Evolutionary conservation across 2,113 vertebrate genomes (phyloP), one percentile per base, ranked within the genome.

Genomic region (Rissa tridactyla): DNA sequence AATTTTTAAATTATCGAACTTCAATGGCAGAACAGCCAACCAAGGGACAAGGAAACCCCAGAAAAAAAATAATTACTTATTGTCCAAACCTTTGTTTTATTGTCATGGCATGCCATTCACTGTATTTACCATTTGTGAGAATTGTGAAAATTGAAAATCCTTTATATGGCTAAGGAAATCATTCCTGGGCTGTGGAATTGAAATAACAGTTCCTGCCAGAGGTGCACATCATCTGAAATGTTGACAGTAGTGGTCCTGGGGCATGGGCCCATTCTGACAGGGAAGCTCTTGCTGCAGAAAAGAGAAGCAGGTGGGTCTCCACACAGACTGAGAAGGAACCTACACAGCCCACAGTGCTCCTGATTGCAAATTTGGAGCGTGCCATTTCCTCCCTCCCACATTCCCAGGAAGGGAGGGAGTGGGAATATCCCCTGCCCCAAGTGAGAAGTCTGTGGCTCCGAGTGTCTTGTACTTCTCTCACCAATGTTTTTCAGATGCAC

Each of bases 301-400:
- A 49, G 46, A 29, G 54, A 86, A 81, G 65, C 1, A 14, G 17
- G 10, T 38, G 15, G 6, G 9, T 78, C 14, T 84, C 58, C 42
- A 22, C 23, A 42, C 15, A 71, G 42, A 51, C 17, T 1, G 1
- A 84, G 42, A 51, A 23, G 18, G 21, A 65, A 51, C 22, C 26
- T 58, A 51, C 51, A 38, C 1, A 6, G 12, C 12, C 57, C 49
- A 34, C 16, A 16, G 30, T 51, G 32, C 36, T 79, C 15, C 57
- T 58, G 36, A 27, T 27, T 65, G 57, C 36, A 65, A 51, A 65
- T 65, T 23, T 58, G 42, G 32, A 65, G 21, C 21, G 23, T 38
- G 26, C 4, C 0, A 0, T 71, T 71, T 58, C 38, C 13, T 52
- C 4, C 8, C 18, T 30, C 11, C 5, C 2, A 2, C 11, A 9